These are phyloP conservation scores for Dermochelys coriacea DNA, from an alignment of 2,797 vertebrate genomes.

Conservation along the genomic window DNA sequence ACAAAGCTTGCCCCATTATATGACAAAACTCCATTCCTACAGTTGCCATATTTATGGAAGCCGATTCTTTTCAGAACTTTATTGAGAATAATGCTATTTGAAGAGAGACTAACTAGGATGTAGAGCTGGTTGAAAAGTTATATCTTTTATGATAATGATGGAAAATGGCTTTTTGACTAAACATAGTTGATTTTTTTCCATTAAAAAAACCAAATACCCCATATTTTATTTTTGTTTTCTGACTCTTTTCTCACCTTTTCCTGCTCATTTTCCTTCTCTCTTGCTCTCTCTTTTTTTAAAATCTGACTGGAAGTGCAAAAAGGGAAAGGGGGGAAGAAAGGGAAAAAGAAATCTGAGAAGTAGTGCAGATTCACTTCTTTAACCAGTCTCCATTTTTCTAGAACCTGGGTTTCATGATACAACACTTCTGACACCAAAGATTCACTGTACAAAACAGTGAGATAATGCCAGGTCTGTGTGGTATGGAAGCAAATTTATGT, in stretches of 20 bases:
- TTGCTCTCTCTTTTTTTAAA: too few species aligned
- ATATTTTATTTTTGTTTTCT: too few species aligned
- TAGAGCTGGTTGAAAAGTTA: neutral
- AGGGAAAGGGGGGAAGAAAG: too few species aligned
- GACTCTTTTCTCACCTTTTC: too few species aligned
- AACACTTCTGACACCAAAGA: neutral
- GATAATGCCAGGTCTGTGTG: neutral
- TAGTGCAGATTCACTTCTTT: neutral
- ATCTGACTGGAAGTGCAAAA: too few species aligned
- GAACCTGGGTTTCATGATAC: neutral
- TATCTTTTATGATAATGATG: too few species aligned
- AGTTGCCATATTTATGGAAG: neutral
- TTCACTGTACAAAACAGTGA: neutral
- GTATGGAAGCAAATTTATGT: neutral
- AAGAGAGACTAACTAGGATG: neutral
- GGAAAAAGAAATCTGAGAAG: neutral
- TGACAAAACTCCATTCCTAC: neutral
- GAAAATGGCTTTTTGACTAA: too few species aligned
- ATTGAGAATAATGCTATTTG: neutral
- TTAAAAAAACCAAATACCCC: too few species aligned
- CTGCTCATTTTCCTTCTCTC: too few species aligned
- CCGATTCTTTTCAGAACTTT: too few species aligned
- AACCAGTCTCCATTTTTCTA: neutral
- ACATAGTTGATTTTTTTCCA: too few species aligned
- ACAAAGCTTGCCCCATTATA: neutral